Base-by-base conservation (phyloP, 2,888 invertebrate genomes). In the Metallyticus violacea region DNA sequence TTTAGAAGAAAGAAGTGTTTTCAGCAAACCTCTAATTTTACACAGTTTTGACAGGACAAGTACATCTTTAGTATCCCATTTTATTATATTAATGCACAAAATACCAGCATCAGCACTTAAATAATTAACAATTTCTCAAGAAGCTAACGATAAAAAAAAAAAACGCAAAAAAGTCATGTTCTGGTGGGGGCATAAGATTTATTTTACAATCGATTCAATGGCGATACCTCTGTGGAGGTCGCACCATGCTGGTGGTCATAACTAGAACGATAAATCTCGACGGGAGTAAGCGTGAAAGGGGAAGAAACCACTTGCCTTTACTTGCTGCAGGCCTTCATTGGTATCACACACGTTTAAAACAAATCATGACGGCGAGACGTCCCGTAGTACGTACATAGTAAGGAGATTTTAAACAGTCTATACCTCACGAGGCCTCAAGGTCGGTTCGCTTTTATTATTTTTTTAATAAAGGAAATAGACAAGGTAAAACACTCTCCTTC, bases 391-490 rank as follows among this genome's bases (percentile, higher is more conserved):
- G 30, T 26, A 82, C 82, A 83, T 62, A 62, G 40, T 29, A 26
- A 81, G 15, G 80, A 40, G 28, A 80, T 80, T 85, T 81, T 79
- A 76, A 85, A 76, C 85, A 85, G 85, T 85, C 79, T 85, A 80
- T 85, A 85, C 85, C 81, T 27, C 26, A 79, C 27, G 79, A 7
- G 26, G 76, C 76, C 81, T 85, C 80, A 80, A 85, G 85, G 85
- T 76, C 85, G 26, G 25, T 40, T 77, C 27, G 7, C 25, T 79
- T 28, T 80, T 79, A 80, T 62, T 80, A 28, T 22, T 26, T 40
- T 77, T 85, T 78, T 81, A 40, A 81, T 81, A 27, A 29, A 26
- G 26, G 79, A 27, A 27, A 79, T 26, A 79, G 79, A 26, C 81
- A 28, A 27, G 28, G 81, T 27, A 27, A 29, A n/a, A 81, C 26